Conservation (phyloP, 2,888 invertebrate genomes). For the Blastobasis adustella region DNA sequence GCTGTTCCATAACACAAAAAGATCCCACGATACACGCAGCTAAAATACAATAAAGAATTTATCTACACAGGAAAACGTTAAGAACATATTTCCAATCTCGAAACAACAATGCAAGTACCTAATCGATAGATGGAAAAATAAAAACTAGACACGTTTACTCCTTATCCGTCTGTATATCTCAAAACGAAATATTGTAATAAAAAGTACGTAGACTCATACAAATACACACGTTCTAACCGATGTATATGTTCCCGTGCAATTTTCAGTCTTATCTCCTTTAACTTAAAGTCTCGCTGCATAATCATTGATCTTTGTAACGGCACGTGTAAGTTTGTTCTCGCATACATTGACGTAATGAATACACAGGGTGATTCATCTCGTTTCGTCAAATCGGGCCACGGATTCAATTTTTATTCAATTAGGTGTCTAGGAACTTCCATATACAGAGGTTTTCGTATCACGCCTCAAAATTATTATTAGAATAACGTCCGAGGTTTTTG, state of each 20-base stretch:
- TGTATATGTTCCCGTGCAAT: no score
- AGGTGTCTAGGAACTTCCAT: slow-evolving; percentile 50
- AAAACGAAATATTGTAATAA: slow-evolving; percentile 56
- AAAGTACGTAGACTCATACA: slow-evolving; percentile 42
- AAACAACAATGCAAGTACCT: slow-evolving; percentile 39
- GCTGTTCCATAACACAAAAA: slow-evolving; percentile 27
- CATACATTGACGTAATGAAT: slow-evolving; percentile 45
- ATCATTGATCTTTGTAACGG: slow-evolving; percentile 23
- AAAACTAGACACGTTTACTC: slow-evolving; percentile 34
- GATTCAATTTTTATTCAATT: slow-evolving; percentile 66
- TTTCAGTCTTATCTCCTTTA: slow-evolving; percentile 12
- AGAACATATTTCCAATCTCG: slow-evolving; percentile 44
- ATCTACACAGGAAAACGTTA: slow-evolving; percentile 53
- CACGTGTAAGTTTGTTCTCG: slow-evolving; percentile 32
- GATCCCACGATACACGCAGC: slow-evolving; percentile 32
- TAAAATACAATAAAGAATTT: slow-evolving; percentile 39
- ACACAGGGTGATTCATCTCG: slow-evolving; percentile 44
- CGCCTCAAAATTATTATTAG: no score
- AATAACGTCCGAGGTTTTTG: no score
- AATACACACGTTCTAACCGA: slow-evolving; percentile 10
- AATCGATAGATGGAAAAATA: slow-evolving; percentile 46
- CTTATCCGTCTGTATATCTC: slow-evolving; percentile 60
- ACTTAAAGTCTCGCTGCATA: slow-evolving; percentile 30
- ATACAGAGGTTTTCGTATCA: slow-evolving; percentile 11
- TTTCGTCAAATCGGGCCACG: slow-evolving; percentile 55